Base-by-base conservation (phyloP, 2,888 invertebrate species). In the Drosophila anomalipes region DNA sequence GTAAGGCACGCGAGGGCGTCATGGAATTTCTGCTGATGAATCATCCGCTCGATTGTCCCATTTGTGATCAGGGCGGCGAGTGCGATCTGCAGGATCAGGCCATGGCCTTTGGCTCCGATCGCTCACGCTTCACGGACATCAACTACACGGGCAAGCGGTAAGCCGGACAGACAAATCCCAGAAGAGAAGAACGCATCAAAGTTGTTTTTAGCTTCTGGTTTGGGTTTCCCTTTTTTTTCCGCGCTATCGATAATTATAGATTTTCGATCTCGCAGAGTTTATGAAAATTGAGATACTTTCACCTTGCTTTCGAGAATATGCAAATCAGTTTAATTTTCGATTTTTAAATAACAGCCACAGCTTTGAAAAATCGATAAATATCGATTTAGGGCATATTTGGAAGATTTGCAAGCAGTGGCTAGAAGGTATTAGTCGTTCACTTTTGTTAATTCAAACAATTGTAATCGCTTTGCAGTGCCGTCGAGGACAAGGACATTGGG, bases 11-110 rank as follows among this genome's bases (percentile, higher is more conserved):
- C 16, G 95, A 95, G 84, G 97, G 99, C 85, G 99, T 99, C 1
- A 99, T 99, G 99, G 99, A 99, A 94, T 99, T 99, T 93, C 94
- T 99, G 54, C 94, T 99, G 35, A 98, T 99, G 74, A 99, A 99
- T 92, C 99, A 99, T 94, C 99, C 99, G 0, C 94, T 99, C 74
- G 99, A 99, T 94, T 99, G 99, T 92, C 99, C 99, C 44, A 99
- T 99, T 94, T 99, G 99, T 94, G 99, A 99, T 94, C 99, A 99
- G 94, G 98, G 98, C 79, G 98, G 98, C 32, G 98, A 98, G 94
- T 98, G 98, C 92, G 98, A 98, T 93, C 94, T 97, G 33, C 98
- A 99, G 94, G 99, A 99, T 94, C 99, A 99, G 94, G 99, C 99
- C 30, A 99, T 99, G 99, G 98, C 98, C 2, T 99, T 99, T 94